Conservation (phyloP, 2,797 vertebrate genomes). For the Neopelma chrysocephalum region DNA sequence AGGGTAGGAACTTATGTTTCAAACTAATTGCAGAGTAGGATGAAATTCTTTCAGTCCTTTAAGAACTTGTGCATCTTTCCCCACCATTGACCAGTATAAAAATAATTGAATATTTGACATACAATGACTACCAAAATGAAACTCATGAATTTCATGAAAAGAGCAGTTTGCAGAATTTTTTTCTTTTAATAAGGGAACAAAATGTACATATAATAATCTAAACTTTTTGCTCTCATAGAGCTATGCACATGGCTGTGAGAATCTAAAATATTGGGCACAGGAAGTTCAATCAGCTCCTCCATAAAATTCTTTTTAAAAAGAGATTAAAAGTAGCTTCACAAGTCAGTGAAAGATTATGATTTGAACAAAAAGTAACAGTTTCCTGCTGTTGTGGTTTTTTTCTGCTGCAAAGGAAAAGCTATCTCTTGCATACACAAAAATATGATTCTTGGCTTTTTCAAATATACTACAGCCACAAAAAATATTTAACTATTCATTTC, state of each 20-base stretch:
- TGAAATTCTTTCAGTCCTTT: background rate
- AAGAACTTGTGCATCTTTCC: background rate
- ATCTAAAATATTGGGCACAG: background rate
- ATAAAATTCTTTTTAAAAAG: background rate
- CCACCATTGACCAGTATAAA: background rate
- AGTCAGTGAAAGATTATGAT: background rate
- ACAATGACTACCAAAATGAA: background rate
- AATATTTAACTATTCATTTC: background rate
- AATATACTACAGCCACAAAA: background rate
- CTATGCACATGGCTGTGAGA: background rate
- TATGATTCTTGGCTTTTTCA: background rate
- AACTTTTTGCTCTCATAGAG: background rate
- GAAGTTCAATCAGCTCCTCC: background rate
- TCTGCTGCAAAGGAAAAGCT: background rate
- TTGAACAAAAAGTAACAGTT: background rate
- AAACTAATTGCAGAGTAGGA: background rate
- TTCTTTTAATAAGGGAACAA: background rate
- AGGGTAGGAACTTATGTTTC: background rate
- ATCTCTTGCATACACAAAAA: background rate
- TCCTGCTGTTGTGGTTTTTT: rapidly evolving
- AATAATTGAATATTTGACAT: background rate
- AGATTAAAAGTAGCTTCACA: background rate
- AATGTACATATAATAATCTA: background rate
- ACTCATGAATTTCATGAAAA: background rate
- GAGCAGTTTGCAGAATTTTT: background rate